These are phyloP conservation scores for Netelia inedita DNA, from an alignment of 2,888 invertebrate species.

Conservation along the genomic window DNA sequence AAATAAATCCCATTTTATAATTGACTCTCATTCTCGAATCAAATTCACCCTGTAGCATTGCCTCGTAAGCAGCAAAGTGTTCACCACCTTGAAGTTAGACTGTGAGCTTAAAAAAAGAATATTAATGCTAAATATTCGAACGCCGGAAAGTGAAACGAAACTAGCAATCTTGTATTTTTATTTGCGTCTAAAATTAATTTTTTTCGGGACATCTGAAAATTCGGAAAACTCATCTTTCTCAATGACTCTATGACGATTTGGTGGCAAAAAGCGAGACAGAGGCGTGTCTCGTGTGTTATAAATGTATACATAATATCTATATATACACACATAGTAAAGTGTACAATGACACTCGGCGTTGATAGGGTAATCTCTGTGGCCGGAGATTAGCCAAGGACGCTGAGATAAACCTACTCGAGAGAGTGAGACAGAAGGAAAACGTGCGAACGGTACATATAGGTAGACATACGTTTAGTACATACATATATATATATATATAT, in stretches of 20 bases:
- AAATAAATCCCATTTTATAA: too few species aligned
- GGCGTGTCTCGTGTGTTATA: constrained; percentile 20
- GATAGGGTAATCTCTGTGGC: constrained; percentile 82
- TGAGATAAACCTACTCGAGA: constrained; percentile 80
- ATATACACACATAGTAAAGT: constrained; percentile 56
- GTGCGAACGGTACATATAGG: constrained; percentile 33
- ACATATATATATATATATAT: not conserved
- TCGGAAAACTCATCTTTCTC: not conserved
- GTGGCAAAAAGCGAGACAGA: not conserved
- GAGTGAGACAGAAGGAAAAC: constrained; percentile 47
- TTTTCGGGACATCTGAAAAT: too few species aligned
- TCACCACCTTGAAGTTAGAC: too few species aligned
- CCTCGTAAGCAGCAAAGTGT: too few species aligned
- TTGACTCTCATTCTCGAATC: too few species aligned
- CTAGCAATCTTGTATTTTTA: too few species aligned
- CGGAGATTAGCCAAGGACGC: constrained; percentile 84
- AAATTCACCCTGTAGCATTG: too few species aligned
- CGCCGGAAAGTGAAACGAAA: too few species aligned
- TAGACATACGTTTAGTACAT: not conserved
- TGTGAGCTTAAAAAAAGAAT: too few species aligned
- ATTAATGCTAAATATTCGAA: too few species aligned
- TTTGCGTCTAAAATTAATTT: too few species aligned
- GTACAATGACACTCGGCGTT: constrained; percentile 70
- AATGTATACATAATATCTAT: constrained; percentile 9
- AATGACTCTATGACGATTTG: constrained; percentile 6